Percentiles rank a stretch among this genome's conserved stretches.
Conservation (phyloP, 1,140 invertebrate genomes). For the Marisa cornuarietis region DNA sequence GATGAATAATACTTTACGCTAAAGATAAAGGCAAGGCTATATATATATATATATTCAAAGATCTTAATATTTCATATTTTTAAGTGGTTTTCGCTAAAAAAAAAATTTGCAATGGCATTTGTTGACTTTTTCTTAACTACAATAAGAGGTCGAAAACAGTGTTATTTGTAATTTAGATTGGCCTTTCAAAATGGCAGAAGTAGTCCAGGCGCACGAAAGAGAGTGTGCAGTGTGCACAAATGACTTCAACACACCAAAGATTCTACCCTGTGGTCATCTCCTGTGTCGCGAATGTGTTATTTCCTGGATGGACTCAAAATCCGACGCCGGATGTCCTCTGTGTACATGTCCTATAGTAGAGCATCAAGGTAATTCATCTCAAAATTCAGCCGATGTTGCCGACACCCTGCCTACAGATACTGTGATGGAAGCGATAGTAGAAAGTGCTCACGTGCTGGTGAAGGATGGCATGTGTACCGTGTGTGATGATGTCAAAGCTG, state of each 20-base stretch:
- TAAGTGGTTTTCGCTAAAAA: too few species aligned
- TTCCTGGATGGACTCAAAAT: background rate
- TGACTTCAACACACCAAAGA: background rate
- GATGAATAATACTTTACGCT: too few species aligned
- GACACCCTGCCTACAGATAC: slow-evolving; percentile 3
- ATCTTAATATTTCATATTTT: too few species aligned
- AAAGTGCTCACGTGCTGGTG: background rate
- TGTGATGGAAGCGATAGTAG: background rate
- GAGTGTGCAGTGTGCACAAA: slow-evolving; percentile 1
- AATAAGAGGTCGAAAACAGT: rapidly evolving
- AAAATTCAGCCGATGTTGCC: background rate
- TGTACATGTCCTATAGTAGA: background rate
- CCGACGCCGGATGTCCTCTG: background rate
- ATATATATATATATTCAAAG: too few species aligned
- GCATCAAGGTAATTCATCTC: background rate
- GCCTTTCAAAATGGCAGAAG: too few species aligned
- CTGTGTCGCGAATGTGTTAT: background rate
- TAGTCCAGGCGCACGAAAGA: background rate
- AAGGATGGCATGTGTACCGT: too few species aligned
- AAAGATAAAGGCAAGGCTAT: too few species aligned
- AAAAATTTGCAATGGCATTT: too few species aligned
- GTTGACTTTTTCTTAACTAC: too few species aligned
- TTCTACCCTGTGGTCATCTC: slow-evolving; percentile 4
- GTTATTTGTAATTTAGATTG: too few species aligned
- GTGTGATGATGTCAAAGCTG: too few species aligned